Evolutionary conservation across 2,888 invertebrate genomes (phyloP), one percentile per base, ranked within the genome.

Genomic region (Acrocyrtus sp.): DNA sequence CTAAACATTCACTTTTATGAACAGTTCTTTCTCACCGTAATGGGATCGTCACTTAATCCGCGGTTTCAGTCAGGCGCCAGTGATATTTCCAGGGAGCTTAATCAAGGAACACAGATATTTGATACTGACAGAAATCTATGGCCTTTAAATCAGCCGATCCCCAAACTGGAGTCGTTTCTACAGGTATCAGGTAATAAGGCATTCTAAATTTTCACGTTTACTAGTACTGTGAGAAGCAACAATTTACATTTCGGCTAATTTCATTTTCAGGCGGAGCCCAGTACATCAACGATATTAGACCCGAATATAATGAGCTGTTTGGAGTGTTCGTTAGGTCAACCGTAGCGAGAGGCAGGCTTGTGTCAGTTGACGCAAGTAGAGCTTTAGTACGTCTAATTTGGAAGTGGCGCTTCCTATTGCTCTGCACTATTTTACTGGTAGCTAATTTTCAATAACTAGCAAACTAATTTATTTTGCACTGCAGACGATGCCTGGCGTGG

Each of bases 251-350:
- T n/a, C n/a, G n/a, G n/a, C n/a, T n/a, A n/a, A n/a, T n/a, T n/a
- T n/a, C n/a, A n/a, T n/a, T n/a, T n/a, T n/a, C n/a, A 39, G 95
- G 95, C 0, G 92, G 93, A 83, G 92, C 92, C 0, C 87, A 89
- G 66, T 95, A 91, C 84, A 85, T 90, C 21, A 91, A 91, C 82
- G 76, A 76, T 41, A 81, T 82, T 15, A 74, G 72, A 39, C 57
- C 69, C 1, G 51, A 75, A 3, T 81, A 82, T 3, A 81, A 80
- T 2, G 83, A 84, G 60, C 54, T 61, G 12, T 81, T 82, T 77
- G 85, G 83, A 8, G 83, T 82, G 0, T 83, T 85, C 76, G 84
- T 85, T n/a, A 65, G 83, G 8, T 81, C 84, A 27, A 82, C 82
- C 3, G 82, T 83, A 39, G 85, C 81, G n/a, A 83, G 82, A 74